Conservation (phyloP, 2,888 invertebrate genomes). For the Cryptus viduatorius region DNA sequence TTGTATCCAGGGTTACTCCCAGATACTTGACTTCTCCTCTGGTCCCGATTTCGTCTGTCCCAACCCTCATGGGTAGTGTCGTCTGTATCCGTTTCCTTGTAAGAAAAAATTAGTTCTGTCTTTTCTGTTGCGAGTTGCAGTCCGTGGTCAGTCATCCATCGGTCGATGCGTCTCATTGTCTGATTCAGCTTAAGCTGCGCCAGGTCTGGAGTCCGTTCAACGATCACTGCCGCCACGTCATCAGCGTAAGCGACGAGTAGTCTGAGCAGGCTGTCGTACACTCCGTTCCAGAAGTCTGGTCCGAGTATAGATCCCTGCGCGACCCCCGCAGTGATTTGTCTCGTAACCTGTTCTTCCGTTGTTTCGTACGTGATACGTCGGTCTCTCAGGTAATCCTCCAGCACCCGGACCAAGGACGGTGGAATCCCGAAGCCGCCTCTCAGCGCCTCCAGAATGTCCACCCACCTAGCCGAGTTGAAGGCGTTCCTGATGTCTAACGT, state of each 20-base stretch:
- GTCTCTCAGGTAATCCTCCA: too few relatives aligned
- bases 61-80: conserved; percentile 49
- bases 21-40: conserved; percentile 67
- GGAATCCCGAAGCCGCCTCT: too few relatives aligned
- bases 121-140: too few relatives aligned
- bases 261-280: conserved; percentile 65
- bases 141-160: too few relatives aligned
- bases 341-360: conserved; percentile 48
- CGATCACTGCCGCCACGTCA: conserved; percentile 63
- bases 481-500: too few relatives aligned
- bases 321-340: conserved; percentile 62
- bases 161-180: too few relatives aligned
- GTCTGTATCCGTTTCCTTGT: conserved; percentile 63
- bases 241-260: conserved; percentile 68
- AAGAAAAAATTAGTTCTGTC: too few relatives aligned
- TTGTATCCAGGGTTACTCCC: conserved; percentile 65
- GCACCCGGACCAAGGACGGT: too few relatives aligned
- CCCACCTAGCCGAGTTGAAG: too few relatives aligned
- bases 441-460: too few relatives aligned
- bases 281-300: conserved; percentile 70
- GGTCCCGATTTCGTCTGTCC: conserved; percentile 38
- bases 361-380: too few relatives aligned
- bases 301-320: conserved; percentile 69
- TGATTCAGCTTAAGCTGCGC: conserved; percentile 39
- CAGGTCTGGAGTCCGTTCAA: conserved; percentile 45